A percentile compares a stretch with the other conserved stretches of the same genome.
Conservation (phyloP, 2,113 vertebrate species). For the Spermophilus dauricus region DNA sequence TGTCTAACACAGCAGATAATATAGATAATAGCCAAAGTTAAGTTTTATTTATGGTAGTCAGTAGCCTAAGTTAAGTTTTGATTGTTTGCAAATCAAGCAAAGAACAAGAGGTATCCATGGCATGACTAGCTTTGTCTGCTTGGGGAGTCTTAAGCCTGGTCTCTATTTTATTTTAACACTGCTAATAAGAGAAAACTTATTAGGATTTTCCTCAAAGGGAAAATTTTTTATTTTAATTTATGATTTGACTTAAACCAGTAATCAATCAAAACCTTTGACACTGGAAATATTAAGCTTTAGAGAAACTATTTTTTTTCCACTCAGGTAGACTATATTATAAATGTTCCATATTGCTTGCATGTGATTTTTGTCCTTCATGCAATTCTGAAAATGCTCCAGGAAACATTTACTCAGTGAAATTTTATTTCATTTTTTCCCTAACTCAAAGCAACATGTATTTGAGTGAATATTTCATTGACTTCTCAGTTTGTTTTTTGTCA, state of each 20-base stretch:
- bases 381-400: background rate
- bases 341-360: constrained; percentile 7
- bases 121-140: background rate
- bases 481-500: constrained; percentile 12
- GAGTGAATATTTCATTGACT: background rate
- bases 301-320: background rate
- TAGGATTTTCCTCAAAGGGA: background rate
- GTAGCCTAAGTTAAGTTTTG: background rate
- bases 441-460: background rate
- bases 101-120: background rate
- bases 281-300: background rate
- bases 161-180: background rate
- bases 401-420: background rate
- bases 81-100: background rate
- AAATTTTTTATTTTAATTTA: background rate
- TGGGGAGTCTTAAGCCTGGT: background rate
- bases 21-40: background rate
- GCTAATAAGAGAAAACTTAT: background rate
- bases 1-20: background rate
- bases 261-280: background rate
- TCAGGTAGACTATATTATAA: constrained; percentile 29
- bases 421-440: background rate
- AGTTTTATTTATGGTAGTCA: background rate
- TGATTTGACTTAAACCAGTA: background rate
- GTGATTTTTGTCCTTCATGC: background rate